Base-by-base conservation (phyloP, 2,113 vertebrate species). In the Rhinoderma darwinii region DNA sequence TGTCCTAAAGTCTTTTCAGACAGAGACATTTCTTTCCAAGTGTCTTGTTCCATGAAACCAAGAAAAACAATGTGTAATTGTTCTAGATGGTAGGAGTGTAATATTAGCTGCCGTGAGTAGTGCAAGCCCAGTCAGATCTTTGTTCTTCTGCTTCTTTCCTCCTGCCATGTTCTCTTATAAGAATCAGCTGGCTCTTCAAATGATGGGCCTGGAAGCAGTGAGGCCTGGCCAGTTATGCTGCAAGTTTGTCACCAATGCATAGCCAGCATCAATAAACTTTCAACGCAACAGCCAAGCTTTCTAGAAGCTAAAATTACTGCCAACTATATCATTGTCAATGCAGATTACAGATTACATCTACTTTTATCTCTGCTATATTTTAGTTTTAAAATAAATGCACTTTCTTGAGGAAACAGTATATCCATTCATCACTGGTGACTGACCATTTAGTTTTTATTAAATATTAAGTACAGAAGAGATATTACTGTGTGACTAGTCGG, bases 31-130 rank as follows among this genome's bases (percentile, higher is more conserved):
- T 84, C 83, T 61, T n/a, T 61, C 54, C 25, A 61, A 84, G 54
- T 63, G 37, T 84, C 54, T 35, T 63, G 73, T 77, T 70, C 44
- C 84, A 80, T 79, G 59, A 79, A 70, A 72, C 30, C n/a, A 78
- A 86, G 39, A 47, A 74, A 66, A 86, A 86, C 75, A 80, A 86
- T 86, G 47, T 66, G 41, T 27, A 78, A 35, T 78, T 86, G 56
- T 77, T 78, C 47, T 35, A 37, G 27, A 51, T 79, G 59, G 32
- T 39, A 54, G 5, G 39, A 43, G 32, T 54, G 66, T 84, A 74
- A 84, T 74, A 63, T 32, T 77, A 76, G 50, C 50, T 51, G 5
- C 63, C 27, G 84, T 37, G 41, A 35, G 30, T 27, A 70, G 30
- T 22, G 25, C 20, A 79, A 41, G 47, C 75, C 59, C 56, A 30